Base-by-base conservation (phyloP, 1,140 invertebrate species). In the Coenobita brevimanus region DNA sequence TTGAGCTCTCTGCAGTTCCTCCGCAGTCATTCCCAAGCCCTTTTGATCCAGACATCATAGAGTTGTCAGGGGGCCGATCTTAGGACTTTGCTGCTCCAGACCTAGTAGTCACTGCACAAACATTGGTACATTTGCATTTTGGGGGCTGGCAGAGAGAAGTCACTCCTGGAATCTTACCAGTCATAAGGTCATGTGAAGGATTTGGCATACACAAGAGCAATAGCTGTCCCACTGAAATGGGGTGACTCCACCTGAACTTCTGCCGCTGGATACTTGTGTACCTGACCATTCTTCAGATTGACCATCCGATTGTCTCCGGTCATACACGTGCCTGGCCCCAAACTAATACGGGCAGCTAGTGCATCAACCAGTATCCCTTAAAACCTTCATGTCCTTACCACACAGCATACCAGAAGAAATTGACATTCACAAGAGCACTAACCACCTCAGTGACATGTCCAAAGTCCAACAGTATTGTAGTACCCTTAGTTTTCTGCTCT, bases 181-280 rank as follows among this genome's bases (percentile, higher is more conserved):
- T 50, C 46, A 50, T 50, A 6, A 50, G 46, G 46, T 50, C 46
- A 17, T 50, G 17, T 6, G 46, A 6, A 50, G 46, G 46, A 17
- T 50, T 50, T 8, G 46, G 46, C 17, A 50, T 50, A 50, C 46
- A 50, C 17, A 50, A 50, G n/a, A 50, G 46, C 6, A 10, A 24
- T 33, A 24, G 62, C n/a, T 24, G 6, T 67, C 21, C n/a, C 62
- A 67, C 6, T 10, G n/a, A 67, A 67, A 67, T 24, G n/a, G n/a
- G 62, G 30, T 10, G 62, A 67, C n/a, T 67, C n/a, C 6, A 67
- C 30, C 6, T 67, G 4, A 10, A 67, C 30, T 67, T 10, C 6
- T n/a, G 30, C 30, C 62, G n/a, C 62, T 67, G 62, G 62, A 67
- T 67, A 67, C 4, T n/a, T 67, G 8, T 67, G n/a, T 67, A 67